Conservation (phyloP, 2,888 invertebrate genomes). For the Drosophila longiperda region DNA sequence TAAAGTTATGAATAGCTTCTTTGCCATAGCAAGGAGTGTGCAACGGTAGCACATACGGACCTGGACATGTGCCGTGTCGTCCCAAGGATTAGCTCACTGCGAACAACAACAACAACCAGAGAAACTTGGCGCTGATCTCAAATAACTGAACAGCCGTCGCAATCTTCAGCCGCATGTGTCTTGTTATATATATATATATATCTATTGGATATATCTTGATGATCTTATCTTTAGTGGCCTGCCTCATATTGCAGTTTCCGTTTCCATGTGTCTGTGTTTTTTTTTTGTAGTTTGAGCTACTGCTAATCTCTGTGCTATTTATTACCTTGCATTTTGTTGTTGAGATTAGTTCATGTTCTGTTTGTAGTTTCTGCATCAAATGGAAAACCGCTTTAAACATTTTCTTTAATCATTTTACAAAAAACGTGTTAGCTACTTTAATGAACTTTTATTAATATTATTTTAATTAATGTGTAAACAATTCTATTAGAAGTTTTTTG, state of each 20-base stretch:
- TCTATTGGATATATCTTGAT: conserved; percentile 48
- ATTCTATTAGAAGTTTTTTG: not conserved
- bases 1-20: conserved; percentile 69
- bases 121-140: conserved; percentile 50
- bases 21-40: not conserved
- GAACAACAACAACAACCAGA: conserved; percentile 37
- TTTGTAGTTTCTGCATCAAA: conserved; percentile 15
- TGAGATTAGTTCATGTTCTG: conserved; percentile 17
- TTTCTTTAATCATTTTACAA: not conserved
- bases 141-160: conserved; percentile 46
- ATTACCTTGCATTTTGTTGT: conserved; percentile 1
- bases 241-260: conserved; percentile 61
- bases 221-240: conserved; percentile 70
- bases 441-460: not conserved
- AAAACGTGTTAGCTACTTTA: not conserved
- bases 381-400: not conserved
- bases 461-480: not conserved
- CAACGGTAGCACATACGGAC: conserved; percentile 35
- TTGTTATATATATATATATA: conserved; percentile 33
- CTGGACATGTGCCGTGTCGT: conserved; percentile 33
- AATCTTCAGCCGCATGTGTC: conserved; percentile 28
- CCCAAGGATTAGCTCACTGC: conserved; percentile 55
- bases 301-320: conserved; percentile 30
- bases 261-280: conserved; percentile 11
- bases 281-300: conserved; percentile 4